A percentile compares a stretch with the other conserved stretches of the same genome.
phyloP scores from a whole-genome alignment of 2,797 vertebrate genomes.

The Enteromius afrohamiltoni region DNA sequence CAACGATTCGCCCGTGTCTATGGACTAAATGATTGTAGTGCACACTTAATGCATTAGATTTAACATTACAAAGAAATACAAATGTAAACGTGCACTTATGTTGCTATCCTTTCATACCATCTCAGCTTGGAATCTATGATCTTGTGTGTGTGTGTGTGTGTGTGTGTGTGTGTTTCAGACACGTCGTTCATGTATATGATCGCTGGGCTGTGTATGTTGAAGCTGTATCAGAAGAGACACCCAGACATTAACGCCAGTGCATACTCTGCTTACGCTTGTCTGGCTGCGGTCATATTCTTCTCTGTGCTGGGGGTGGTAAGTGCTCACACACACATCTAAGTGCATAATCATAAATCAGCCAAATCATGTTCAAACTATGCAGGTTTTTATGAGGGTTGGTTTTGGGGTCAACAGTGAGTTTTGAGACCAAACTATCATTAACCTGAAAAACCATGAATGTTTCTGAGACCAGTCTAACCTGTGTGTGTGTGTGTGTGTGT shows the following conservation, averaged over 20 bases:
- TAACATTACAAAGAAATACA: too few relatives aligned
- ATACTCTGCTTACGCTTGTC: conserved; percentile 94
- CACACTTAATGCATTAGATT: too few relatives aligned
- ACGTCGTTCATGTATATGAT: conserved; percentile 99
- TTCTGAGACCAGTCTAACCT: background rate
- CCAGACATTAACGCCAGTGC: conserved; percentile 97
- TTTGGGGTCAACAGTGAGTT: background rate
- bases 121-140: background rate
- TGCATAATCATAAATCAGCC: background rate
- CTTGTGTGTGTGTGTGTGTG: background rate
- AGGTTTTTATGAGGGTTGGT: background rate
- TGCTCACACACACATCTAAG: background rate
- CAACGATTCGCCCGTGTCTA: too few relatives aligned
- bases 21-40: too few relatives aligned
- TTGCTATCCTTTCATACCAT: background rate
- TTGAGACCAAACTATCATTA: background rate
- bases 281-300: conserved; percentile 96
- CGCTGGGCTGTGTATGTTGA: conserved; percentile 95
- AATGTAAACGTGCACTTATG: too few relatives aligned
- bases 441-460: background rate
- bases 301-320: conserved; percentile 95
- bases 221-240: conserved; percentile 97
- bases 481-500: conserved; percentile 11
- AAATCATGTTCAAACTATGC: background rate
- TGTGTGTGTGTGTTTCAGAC: conserved; percentile 74